Evolutionary conservation across 2,797 vertebrate genomes (phyloP), one percentile per base, ranked within the genome.

Genomic region (Hylomyscus alleni): DNA sequence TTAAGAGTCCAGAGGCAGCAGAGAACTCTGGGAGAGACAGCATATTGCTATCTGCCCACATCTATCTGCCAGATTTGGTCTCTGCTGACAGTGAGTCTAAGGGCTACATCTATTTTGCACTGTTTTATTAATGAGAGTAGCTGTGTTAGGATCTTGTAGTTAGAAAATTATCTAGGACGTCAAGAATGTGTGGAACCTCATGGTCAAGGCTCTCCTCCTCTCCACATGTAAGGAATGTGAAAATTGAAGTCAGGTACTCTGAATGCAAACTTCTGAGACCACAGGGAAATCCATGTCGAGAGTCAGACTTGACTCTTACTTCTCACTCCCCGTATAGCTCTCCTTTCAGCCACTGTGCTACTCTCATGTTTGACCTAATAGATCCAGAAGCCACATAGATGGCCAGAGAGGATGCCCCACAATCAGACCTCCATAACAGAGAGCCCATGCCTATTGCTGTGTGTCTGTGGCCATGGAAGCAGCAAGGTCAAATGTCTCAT

Each of bases 261-360:
- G 37, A 72, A 81, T 40, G 24, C 1, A 20, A n/a, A 44, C 50
- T 82, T 80, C 9, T 20, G 81, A 88, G 47, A 22, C 31, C 44
- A 15, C 1, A 2, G 4, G 29, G 58, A 82, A 77, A 88, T 11
- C 50, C 52, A 0, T 0, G 11, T 37, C 12, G 6, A 81, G n/a
- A 17, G 13, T 14, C 15, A 10, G 47, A 15, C 29, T 58, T 31
- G 2, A 20, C 62, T 19, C 13, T 0, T 0, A 22, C 47, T 80
- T 44, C 60, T 52, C 20, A 6, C 4, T 1, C 20, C 15, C 10
- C 4, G 10, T 3, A 2, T 3, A 9, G 1, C 0, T 19, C 8
- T 84, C 4, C 50, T 69, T n/a, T 20, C 0, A 1, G 13, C 2
- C 0, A 14, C 40, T 77, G 4, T 26, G 1, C 1, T 20, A 17